Evolutionary conservation across 2,888 invertebrate genomes (phyloP).

Genomic region (Lithophane ornitopus): DNA sequence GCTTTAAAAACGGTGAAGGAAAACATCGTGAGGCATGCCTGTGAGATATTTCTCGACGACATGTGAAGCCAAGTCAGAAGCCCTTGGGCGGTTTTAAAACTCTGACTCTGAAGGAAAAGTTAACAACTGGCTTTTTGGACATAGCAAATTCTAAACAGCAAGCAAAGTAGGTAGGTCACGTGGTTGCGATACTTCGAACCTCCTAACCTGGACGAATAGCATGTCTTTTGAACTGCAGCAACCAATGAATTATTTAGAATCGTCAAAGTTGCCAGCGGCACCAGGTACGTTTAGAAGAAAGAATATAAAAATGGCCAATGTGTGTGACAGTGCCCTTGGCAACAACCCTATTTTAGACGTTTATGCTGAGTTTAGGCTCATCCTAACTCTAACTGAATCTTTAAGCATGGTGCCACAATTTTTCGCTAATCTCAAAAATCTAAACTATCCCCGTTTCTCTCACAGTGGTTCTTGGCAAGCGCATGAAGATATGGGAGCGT

Average conservation of each 20-base stretch:
- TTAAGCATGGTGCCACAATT: neutral
- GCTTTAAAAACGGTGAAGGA: too few relatives aligned
- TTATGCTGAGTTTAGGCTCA: neutral
- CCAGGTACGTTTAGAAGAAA: neutral
- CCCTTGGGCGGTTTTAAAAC: too few relatives aligned
- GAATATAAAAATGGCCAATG: neutral
- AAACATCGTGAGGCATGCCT: too few relatives aligned
- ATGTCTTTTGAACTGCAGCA: neutral
- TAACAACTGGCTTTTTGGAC: neutral
- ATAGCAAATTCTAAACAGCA: neutral
- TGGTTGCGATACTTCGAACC: neutral
- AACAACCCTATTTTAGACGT: neutral
- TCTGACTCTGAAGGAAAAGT: too few relatives aligned
- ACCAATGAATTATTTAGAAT: neutral
- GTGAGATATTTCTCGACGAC: too few relatives aligned
- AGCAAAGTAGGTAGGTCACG: neutral
- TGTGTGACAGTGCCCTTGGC: slow-evolving; percentile 3
- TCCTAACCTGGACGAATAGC: neutral
- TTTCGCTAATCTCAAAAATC: neutral
- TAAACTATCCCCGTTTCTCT: neutral
- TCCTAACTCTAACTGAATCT: neutral
- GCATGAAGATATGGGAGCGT: slow-evolving; percentile 96
- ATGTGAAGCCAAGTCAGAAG: too few relatives aligned
- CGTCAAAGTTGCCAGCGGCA: neutral
- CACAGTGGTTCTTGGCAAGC: slow-evolving; percentile 93